These are phyloP conservation scores for Cinclus mexicanus DNA, from an alignment of 2,113 vertebrate species.

Conservation along the genomic window DNA sequence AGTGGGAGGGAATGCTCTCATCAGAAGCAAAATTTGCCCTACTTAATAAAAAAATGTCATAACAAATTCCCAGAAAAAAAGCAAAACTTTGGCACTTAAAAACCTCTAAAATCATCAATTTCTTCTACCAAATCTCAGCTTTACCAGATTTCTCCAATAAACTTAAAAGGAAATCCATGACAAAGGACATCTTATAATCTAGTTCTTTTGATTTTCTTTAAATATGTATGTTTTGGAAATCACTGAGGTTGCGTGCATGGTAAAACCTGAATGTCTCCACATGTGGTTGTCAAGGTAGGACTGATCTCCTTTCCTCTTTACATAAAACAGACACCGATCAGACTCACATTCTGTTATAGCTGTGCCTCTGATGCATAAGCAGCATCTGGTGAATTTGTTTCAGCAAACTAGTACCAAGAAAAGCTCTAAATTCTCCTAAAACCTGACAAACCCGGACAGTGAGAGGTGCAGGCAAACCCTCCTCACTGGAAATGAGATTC, in stretches of 20 bases:
- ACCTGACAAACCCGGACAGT: not conserved
- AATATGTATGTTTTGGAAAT: conserved; percentile 11
- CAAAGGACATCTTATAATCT: not conserved
- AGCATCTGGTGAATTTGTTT: not conserved
- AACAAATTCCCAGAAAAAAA: not conserved
- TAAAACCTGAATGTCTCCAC: conserved; percentile 4
- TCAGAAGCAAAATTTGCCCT: not conserved
- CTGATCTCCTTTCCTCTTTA: not conserved
- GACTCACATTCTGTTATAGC: not conserved
- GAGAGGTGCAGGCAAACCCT: not conserved
- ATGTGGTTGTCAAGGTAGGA: conserved; percentile 16
- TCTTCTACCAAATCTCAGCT: not conserved
- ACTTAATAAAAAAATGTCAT: not conserved
- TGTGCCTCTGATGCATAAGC: not conserved
- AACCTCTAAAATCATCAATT: not conserved
- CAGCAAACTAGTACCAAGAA: not conserved
- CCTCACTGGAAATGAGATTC: not conserved
- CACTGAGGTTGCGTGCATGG: not conserved
- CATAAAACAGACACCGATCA: not conserved
- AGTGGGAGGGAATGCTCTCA: not conserved
- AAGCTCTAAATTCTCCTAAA: not conserved
- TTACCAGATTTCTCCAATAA: not conserved
- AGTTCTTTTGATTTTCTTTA: not conserved
- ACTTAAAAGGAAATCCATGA: not conserved
- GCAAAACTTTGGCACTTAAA: not conserved